Evolutionary conservation across 2,797 vertebrate species (phyloP).

Genomic region (Sibirionetta formosa): DNA sequence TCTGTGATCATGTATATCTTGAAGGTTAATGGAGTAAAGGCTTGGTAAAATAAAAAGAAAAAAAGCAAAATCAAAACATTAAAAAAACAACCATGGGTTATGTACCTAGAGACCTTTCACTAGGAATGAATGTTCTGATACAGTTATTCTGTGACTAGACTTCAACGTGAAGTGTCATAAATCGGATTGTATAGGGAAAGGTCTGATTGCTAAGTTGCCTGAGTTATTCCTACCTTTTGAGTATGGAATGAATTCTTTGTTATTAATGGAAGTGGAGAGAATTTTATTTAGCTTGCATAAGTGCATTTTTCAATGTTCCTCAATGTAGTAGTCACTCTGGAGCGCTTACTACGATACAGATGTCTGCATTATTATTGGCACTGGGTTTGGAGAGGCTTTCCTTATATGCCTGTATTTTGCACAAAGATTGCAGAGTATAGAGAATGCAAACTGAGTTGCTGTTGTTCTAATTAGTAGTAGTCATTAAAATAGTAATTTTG

Average conservation of each 20-base stretch:
- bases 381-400: rapidly evolving
- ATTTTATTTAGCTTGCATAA: not conserved
- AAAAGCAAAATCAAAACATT: not conserved
- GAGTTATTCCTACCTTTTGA: not conserved
- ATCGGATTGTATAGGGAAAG: not conserved
- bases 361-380: not conserved
- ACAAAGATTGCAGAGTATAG: not conserved
- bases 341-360: not conserved
- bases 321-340: not conserved
- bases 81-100: not conserved
- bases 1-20: not conserved
- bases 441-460: not conserved
- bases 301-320: not conserved
- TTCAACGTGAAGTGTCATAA: not conserved
- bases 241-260: not conserved
- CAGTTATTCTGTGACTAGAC: not conserved
- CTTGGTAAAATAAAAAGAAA: not conserved
- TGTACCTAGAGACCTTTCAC: not conserved
- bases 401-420: not conserved
- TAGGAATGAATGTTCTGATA: not conserved
- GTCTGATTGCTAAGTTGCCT: not conserved
- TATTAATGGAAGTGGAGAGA: not conserved
- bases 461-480: not conserved
- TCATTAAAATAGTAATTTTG: not conserved
- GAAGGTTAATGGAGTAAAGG: not conserved